Conservation (phyloP, 2,797 vertebrate species). For the Helostoma temminkii region DNA sequence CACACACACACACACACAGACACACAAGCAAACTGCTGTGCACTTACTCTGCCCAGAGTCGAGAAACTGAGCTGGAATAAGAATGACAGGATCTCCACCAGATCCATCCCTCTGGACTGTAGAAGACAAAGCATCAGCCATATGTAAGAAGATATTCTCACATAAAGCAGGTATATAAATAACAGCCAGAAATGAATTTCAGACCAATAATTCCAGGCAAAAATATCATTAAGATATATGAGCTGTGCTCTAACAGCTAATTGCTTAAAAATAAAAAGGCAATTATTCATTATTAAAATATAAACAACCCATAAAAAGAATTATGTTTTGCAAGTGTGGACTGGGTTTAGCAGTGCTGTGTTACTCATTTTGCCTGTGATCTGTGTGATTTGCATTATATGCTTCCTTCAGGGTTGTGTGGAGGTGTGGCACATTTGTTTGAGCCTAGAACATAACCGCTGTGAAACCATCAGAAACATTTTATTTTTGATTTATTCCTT, state of each 20-base stretch:
- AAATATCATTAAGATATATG: background rate
- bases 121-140: slow-evolving; percentile 14
- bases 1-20: background rate
- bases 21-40: background rate
- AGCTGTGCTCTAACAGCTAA: background rate
- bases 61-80: slow-evolving; percentile 96
- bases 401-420: no score
- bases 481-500: no score
- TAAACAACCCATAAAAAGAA: no score
- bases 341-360: no score
- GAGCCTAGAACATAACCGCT: no score
- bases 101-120: slow-evolving; percentile 92
- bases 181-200: background rate
- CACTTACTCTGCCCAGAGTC: slow-evolving; percentile 91
- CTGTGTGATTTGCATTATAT: no score
- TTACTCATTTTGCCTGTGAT: no score
- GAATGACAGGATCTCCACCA: slow-evolving; percentile 95
- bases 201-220: background rate
- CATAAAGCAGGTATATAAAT: background rate
- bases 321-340: no score
- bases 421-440: no score
- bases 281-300: no score
- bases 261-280: no score
- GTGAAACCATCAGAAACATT: no score
- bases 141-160: background rate